Evolutionary conservation across 2,888 invertebrate species (phyloP).

Genomic region (Odontocerum albicorne): DNA sequence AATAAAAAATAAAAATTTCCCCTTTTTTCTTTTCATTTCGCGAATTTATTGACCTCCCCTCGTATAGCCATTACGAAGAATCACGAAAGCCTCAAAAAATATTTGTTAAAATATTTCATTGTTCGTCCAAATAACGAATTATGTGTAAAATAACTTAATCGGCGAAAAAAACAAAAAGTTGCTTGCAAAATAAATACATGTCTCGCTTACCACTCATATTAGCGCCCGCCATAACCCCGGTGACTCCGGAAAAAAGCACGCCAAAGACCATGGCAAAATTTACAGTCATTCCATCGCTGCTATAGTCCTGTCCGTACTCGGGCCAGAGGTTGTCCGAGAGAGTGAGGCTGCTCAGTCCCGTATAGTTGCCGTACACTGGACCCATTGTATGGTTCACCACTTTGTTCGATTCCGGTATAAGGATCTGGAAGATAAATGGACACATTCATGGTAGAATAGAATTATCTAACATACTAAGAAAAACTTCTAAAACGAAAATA

Average conservation of each 20-base stretch:
- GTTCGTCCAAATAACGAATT: no score
- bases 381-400: constrained; percentile 49
- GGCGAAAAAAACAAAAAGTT: background rate
- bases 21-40: no score
- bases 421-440: constrained; percentile 60
- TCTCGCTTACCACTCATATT: constrained; percentile 85
- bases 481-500: no score
- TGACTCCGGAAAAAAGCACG: constrained; percentile 96
- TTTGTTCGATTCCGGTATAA: constrained; percentile 74
- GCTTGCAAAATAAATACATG: background rate
- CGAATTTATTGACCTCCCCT: no score
- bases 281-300: constrained; percentile 64
- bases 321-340: constrained; percentile 77
- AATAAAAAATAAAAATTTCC: no score
- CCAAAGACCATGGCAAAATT: constrained; percentile 96
- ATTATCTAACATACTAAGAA: no score
- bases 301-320: constrained; percentile 77
- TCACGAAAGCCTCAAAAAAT: no score
- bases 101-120: no score
- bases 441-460: no score
- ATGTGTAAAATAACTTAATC: no score
- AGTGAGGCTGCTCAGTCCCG: constrained; percentile 75
- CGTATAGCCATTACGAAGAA: no score
- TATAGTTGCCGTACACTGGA: constrained; percentile 65
- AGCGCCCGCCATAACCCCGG: constrained; percentile 99